phyloP scores from a whole-genome alignment of 2,888 invertebrate genomes.

The Cantharis lateralis region DNA sequence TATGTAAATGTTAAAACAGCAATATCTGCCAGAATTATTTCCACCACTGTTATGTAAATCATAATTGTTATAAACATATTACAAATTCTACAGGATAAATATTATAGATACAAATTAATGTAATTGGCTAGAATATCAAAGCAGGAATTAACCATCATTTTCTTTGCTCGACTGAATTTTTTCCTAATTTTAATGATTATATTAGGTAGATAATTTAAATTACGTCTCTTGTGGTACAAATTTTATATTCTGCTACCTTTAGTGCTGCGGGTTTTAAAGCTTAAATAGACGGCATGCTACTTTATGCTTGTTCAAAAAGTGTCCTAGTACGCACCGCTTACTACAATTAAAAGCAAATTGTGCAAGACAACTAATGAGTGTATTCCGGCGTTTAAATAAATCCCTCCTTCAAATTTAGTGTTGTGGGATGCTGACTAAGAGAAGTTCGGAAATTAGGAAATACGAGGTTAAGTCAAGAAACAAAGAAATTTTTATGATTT shows the following conservation, averaged over 20 bases:
- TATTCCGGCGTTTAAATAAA: not conserved
- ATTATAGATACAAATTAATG: not conserved
- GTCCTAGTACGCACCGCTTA: not conserved
- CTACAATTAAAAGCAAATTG: not conserved
- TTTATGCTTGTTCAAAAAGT: not conserved
- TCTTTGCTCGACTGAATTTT: not conserved
- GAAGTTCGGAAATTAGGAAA: not conserved
- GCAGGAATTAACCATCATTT: not conserved
- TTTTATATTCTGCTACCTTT: not conserved
- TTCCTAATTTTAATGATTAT: not conserved
- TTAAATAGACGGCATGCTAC: not conserved
- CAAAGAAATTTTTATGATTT: not conserved
- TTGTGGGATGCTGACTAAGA: not conserved
- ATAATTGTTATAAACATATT: not conserved
- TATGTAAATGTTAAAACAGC: not conserved
- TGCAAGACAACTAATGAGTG: not conserved
- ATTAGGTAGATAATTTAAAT: not conserved
- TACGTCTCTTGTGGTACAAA: not conserved
- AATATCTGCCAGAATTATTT: not conserved
- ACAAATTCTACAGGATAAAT: not conserved
- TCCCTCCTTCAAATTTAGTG: not conserved
- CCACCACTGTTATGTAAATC: not conserved
- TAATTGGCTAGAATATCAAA: not conserved
- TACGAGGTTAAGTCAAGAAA: not conserved
- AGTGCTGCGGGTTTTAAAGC: not conserved